phyloP scores from a whole-genome alignment of 2,888 invertebrate genomes.

The Leptinotarsa haldemani region DNA sequence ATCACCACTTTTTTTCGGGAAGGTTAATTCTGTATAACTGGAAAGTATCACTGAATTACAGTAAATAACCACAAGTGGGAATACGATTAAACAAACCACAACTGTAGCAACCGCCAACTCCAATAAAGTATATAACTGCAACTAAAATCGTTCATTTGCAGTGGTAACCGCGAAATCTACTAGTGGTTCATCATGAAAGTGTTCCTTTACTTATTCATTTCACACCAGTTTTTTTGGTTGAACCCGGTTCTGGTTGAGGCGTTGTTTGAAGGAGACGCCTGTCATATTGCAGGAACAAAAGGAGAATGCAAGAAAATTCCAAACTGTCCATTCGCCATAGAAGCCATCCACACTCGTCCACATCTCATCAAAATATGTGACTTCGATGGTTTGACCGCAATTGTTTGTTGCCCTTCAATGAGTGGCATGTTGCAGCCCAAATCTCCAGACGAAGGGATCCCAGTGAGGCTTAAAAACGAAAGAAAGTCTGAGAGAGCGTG shows the following conservation, averaged over 20 bases:
- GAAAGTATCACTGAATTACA: background rate
- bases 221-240: background rate
- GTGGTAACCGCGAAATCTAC: too few species aligned
- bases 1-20: too few species aligned
- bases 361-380: background rate
- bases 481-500: background rate
- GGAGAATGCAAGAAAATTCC: background rate
- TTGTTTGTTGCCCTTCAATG: slow-evolving; percentile 1
- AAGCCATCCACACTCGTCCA: background rate
- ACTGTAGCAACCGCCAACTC: too few species aligned
- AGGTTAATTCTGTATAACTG: background rate
- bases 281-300: background rate
- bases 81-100: background rate
- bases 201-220: background rate
- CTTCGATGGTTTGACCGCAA: background rate
- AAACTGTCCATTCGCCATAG: background rate
- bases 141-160: too few species aligned
- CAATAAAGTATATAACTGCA: too few species aligned
- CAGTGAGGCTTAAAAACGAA: background rate
- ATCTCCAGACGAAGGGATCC: background rate
- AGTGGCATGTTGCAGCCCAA: background rate
- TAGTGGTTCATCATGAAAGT: background rate
- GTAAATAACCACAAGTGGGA: background rate
- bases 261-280: background rate
- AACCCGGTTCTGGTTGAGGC: too few species aligned